These are phyloP conservation scores for Vicugna pacos DNA, from an alignment of 2,113 vertebrate genomes.

Conservation along the genomic window DNA sequence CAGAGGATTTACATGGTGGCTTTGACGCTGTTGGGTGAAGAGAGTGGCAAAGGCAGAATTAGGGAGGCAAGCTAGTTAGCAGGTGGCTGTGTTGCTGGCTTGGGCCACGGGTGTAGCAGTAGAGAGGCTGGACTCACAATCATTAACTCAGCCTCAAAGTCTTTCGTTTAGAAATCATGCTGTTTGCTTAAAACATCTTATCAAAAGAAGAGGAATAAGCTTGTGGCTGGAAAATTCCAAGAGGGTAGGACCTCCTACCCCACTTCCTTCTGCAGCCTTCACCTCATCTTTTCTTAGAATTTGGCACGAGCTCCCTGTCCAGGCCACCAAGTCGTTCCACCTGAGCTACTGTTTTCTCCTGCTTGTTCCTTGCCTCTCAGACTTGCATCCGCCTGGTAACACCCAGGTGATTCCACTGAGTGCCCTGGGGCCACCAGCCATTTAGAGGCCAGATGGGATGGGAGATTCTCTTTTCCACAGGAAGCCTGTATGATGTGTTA, in stretches of 20 bases:
- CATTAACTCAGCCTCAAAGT: neutral
- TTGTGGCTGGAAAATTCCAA: neutral
- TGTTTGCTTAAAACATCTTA: neutral
- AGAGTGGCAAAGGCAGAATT: neutral
- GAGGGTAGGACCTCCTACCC: neutral
- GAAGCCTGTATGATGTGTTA: rapidly evolving
- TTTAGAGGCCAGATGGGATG: too few species aligned
- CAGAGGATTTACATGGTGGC: neutral
- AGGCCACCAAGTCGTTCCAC: neutral
- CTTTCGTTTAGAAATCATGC: neutral
- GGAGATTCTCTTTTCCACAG: neutral
- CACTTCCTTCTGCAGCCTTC: neutral
- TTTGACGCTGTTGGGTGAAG: neutral
- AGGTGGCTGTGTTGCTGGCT: neutral
- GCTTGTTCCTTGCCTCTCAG: neutral
- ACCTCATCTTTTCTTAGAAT: too few species aligned
- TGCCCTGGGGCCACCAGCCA: neutral
- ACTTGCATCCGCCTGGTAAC: too few species aligned
- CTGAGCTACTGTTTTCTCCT: neutral
- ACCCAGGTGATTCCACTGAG: rapidly evolving
- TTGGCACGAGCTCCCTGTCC: rapidly evolving
- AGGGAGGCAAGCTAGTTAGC: neutral
- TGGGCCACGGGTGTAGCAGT: neutral
- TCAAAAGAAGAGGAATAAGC: neutral
- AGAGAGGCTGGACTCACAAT: neutral